Evolutionary conservation across 2,797 vertebrate species (phyloP), one percentile per base, ranked within the genome.

Genomic region (Argya squamiceps): DNA sequence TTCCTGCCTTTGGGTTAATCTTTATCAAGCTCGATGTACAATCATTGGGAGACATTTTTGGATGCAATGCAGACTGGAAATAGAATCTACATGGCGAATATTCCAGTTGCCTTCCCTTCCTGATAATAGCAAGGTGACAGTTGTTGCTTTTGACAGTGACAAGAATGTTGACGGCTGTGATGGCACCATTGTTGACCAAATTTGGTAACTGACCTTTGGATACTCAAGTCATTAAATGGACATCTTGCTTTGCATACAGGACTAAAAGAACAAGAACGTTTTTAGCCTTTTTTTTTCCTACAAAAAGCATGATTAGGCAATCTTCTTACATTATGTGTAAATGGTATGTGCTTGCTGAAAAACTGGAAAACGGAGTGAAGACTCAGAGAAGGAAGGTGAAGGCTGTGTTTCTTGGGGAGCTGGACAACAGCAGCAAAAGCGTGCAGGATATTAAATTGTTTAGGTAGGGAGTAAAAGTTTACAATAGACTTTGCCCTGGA

Each of bases 71-170:
- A 49, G 95, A 97, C 97, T 98, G 95, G 97, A 98, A 98, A 98
- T 98, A 98, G 98, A 98, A 96, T 92, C 96, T 97, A 91, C 94
- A 97, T 87, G 95, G 96, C 30, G 92, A 98, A 96, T 98, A 98
- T 98, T 97, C 97, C 97, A 98, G 98, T 98, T 97, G 97, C 96
- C 95, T 97, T 96, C 97, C 97, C 97, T 97, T 98, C 95, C 98
- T 98, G 98, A 99, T 99, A 98, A 98, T 98, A 98, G 97, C 95
- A 98, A 99, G 98, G 99, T 99, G 99, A 99, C 98, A 98, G 97
- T 98, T 98, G 98, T 98, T 98, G 98, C 97, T 98, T 98, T 97
- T 98, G 98, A 99, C 98, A 98, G 98, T 98, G 98, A 98, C 97
- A 98, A 90, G 96, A 97, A 98, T 94, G 97, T 97, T 98, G 98